Evolutionary conservation across 2,888 invertebrate genomes (phyloP).

Genomic region (Tipula vernalis): DNA sequence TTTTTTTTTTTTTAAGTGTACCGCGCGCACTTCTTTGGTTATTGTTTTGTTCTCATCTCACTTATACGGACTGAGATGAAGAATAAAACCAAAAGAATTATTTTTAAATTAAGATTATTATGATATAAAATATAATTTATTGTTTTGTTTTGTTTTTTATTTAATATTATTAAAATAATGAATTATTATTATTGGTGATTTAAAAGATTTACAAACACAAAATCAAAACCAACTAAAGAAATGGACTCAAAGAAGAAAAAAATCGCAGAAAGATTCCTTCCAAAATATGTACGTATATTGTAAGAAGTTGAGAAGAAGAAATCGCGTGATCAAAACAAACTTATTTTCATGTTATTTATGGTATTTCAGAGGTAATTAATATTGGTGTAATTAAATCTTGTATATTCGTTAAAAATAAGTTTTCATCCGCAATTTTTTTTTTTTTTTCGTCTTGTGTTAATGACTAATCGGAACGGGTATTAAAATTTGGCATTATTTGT

Average conservation of each 20-base stretch:
- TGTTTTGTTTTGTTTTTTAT: neutral
- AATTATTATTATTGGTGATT: neutral
- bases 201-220: neutral
- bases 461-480: neutral
- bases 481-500: neutral
- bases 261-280: neutral
- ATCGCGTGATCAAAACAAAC: neutral
- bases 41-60: neutral
- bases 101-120: constrained; percentile 4
- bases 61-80: neutral
- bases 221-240: neutral
- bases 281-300: neutral
- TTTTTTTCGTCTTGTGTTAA: neutral
- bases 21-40: neutral
- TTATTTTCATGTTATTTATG: neutral
- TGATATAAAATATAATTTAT: neutral
- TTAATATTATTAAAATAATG: neutral
- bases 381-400: constrained; percentile 5
- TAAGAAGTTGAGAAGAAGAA: neutral
- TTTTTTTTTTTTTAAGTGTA: neutral
- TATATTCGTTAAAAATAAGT: constrained; percentile 12
- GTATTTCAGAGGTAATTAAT: neutral
- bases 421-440: neutral
- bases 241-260: neutral
- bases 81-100: neutral